These are phyloP conservation scores for Athalia cordata DNA, from an alignment of 2,888 invertebrate species.

Conservation along the genomic window DNA sequence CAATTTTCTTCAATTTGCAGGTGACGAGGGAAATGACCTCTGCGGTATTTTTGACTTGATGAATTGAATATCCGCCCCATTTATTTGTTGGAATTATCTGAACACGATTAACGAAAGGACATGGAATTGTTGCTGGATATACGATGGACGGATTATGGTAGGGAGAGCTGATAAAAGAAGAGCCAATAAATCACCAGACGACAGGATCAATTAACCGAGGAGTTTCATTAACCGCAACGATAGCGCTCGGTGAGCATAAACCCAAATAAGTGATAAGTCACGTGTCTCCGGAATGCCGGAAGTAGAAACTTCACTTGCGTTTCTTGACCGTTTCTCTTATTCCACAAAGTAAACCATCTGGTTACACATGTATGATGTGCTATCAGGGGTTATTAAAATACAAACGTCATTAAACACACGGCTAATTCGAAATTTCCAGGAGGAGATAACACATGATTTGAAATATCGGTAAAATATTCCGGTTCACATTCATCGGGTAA, in stretches of 20 bases:
- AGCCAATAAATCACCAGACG: neutral
- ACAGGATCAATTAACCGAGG: slow-evolving; percentile 5
- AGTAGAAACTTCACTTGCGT: slow-evolving; percentile 37
- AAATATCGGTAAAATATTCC: neutral
- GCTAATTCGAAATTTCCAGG: neutral
- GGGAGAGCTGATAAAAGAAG: neutral
- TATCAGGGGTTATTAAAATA: slow-evolving; percentile 17
- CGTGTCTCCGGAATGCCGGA: slow-evolving; percentile 14
- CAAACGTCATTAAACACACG: slow-evolving; percentile 22
- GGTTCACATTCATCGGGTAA: no score
- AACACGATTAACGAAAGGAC: neutral
- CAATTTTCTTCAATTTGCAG: neutral
- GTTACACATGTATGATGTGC: neutral
- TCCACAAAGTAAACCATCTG: slow-evolving; percentile 35
- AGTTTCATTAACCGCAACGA: slow-evolving; percentile 10
- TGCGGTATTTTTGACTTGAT: no score
- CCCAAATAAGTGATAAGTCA: slow-evolving; percentile 32
- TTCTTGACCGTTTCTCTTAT: slow-evolving; percentile 40
- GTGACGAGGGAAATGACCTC: no score
- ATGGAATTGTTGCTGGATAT: neutral
- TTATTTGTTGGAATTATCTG: no score
- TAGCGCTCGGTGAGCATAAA: slow-evolving; percentile 7
- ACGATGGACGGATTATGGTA: neutral
- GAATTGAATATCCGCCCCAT: no score
- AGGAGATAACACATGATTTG: neutral